phyloP scores from a whole-genome alignment of 1,140 invertebrate genomes.

The Aphidius ervi region DNA sequence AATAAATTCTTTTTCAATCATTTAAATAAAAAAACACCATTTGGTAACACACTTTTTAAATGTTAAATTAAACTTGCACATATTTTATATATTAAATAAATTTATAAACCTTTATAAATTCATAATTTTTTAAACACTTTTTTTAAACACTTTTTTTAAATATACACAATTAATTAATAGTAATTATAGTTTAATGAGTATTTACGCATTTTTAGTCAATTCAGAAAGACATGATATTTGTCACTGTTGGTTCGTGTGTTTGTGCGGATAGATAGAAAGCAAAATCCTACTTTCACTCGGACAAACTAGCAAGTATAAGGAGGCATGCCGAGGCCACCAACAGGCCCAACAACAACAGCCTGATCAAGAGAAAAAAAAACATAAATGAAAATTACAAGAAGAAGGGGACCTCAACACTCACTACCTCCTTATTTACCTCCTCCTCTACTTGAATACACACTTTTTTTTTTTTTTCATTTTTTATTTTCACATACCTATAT shows the following conservation, averaged over 20 bases:
- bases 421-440: background rate
- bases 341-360: constrained; percentile 15
- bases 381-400: background rate
- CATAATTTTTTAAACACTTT: too few relatives aligned
- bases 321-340: constrained; percentile 47
- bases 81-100: too few relatives aligned
- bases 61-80: too few relatives aligned
- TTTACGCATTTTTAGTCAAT: constrained; percentile 20
- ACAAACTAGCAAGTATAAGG: background rate
- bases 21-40: constrained; percentile 13
- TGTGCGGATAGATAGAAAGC: constrained; percentile 44
- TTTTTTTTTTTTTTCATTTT: too few relatives aligned
- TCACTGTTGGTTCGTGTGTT: constrained; percentile 27
- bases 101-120: too few relatives aligned
- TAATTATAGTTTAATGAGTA: too few relatives aligned
- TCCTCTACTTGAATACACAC: too few relatives aligned
- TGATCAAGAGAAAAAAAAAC: background rate
- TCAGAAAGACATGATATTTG: constrained; percentile 36
- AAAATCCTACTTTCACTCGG: constrained; percentile 52
- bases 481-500: too few relatives aligned
- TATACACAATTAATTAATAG: too few relatives aligned
- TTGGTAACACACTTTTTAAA: background rate
- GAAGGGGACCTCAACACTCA: constrained; percentile 4
- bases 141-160: too few relatives aligned
- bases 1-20: constrained; percentile 17